phyloP scores from a whole-genome alignment of 2,113 vertebrate genomes.

The Ammospiza caudacuta region DNA sequence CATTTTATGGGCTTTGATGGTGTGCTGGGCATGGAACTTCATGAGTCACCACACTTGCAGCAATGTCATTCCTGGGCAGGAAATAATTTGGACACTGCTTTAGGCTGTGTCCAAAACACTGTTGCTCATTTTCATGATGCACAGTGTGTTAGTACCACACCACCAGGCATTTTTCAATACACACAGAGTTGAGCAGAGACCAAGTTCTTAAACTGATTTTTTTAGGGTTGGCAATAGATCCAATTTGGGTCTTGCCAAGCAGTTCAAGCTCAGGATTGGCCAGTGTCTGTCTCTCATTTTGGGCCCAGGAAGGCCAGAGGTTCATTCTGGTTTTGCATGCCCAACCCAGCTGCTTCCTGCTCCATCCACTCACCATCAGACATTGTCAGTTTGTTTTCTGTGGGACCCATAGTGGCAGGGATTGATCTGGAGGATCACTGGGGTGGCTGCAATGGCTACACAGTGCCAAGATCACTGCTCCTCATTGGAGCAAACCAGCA shows the following conservation, averaged over 20 bases:
- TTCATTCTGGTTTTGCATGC: neutral
- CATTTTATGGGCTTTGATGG: neutral
- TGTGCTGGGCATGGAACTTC: neutral
- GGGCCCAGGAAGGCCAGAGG: neutral
- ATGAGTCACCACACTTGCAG: neutral
- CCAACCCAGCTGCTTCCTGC: neutral
- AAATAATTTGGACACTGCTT: neutral
- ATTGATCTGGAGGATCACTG: neutral
- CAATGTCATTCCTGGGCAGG: neutral
- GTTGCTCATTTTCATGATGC: neutral
- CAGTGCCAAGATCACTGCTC: neutral
- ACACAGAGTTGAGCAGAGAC: neutral
- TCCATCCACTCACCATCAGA: neutral
- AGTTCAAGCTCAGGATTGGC: neutral
- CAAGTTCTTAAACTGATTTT: neutral
- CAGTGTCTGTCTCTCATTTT: neutral
- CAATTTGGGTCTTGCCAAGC: accelerated
- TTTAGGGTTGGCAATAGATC: neutral
- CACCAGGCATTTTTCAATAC: neutral
- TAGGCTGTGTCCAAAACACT: neutral
- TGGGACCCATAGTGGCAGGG: neutral
- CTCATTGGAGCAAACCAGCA: neutral
- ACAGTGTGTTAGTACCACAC: neutral
- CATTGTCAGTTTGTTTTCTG: neutral
- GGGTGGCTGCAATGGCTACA: neutral